A percentile compares a stretch with the other conserved stretches of the same genome.
phyloP scores from a whole-genome alignment of 92 coral and sea anemone species.

The Palythoa caribaeorum region DNA sequence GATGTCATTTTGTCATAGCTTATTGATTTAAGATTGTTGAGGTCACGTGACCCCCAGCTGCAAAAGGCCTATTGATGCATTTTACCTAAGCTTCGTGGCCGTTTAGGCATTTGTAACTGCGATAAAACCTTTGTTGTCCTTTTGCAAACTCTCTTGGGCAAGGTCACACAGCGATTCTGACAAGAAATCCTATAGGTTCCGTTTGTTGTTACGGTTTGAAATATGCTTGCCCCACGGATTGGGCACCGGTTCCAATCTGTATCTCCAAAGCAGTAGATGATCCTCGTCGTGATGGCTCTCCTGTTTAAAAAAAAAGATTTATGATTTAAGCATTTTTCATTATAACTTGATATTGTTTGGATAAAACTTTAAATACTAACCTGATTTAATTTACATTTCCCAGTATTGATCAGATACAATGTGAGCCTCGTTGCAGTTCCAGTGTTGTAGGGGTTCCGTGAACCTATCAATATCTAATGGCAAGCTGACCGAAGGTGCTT shows the following conservation, averaged over 20 bases:
- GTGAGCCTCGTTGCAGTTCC: conserved; percentile 48
- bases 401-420: conserved; percentile 66
- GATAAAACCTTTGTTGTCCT: not conserved
- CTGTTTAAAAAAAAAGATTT: not conserved
- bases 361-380: conserved; percentile 8
- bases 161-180: conserved; percentile 22
- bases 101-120: not conserved
- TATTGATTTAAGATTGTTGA: no score
- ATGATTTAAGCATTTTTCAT: not conserved
- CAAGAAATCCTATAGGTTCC: not conserved
- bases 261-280: conserved; percentile 6
- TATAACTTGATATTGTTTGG: not conserved
- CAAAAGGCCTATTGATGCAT: conserved; percentile 1
- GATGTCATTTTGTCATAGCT: no score
- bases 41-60: no score
- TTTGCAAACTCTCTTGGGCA: conserved; percentile 10
- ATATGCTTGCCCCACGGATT: not conserved
- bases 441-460: not conserved
- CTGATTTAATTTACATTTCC: conserved; percentile 59
- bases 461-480: conserved; percentile 25
- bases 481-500: conserved; percentile 62
- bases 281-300: conserved; percentile 8
- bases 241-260: conserved; percentile 20
- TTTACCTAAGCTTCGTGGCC: not conserved
- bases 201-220: conserved; percentile 6